Evolutionary conservation across 2,888 invertebrate species (phyloP).

Genomic region (Ochropacha duplaris): DNA sequence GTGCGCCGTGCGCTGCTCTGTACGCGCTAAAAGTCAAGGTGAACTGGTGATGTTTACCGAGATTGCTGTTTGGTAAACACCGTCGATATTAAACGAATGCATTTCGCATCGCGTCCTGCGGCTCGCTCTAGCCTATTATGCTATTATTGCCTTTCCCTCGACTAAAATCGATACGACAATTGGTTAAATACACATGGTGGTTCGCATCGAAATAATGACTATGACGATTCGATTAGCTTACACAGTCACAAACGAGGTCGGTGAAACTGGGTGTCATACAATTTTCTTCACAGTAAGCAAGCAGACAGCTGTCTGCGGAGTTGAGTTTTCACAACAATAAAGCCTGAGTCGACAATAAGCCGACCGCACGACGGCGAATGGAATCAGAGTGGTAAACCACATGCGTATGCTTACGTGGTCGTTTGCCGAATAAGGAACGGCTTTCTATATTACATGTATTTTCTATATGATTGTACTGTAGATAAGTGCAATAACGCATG

Average conservation of each 20-base stretch:
- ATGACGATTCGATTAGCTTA: constrained; percentile 41
- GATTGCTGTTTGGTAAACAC: constrained; percentile 16
- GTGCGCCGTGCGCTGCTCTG: constrained; percentile 29
- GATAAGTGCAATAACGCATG: constrained; percentile 12
- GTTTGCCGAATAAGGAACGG: constrained; percentile 28
- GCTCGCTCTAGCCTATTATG: constrained; percentile 12
- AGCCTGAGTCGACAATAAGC: constrained; percentile 45
- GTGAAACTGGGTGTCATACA: constrained; percentile 44
- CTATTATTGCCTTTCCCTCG: constrained; percentile 11
- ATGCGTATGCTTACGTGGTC: constrained; percentile 27
- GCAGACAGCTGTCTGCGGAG: constrained; percentile 13
- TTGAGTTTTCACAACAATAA: constrained; percentile 50
- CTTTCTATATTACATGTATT: constrained; percentile 7
- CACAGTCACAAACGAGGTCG: constrained; percentile 43
- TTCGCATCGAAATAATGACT: constrained; percentile 55
- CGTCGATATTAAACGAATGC: constrained; percentile 7
- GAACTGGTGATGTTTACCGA: constrained; percentile 52
- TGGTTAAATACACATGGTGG: constrained; percentile 58
- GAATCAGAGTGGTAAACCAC: constrained; percentile 39
- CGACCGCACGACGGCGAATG: constrained; percentile 32
- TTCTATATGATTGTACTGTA: constrained; percentile 6
- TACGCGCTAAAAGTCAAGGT: constrained; percentile 73
- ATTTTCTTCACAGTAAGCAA: constrained; percentile 40
- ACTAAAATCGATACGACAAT: constrained; percentile 39
- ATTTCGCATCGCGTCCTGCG: constrained; percentile 7